Base-by-base conservation (phyloP, 2,888 invertebrate species). In the Acronicta leporina region DNA sequence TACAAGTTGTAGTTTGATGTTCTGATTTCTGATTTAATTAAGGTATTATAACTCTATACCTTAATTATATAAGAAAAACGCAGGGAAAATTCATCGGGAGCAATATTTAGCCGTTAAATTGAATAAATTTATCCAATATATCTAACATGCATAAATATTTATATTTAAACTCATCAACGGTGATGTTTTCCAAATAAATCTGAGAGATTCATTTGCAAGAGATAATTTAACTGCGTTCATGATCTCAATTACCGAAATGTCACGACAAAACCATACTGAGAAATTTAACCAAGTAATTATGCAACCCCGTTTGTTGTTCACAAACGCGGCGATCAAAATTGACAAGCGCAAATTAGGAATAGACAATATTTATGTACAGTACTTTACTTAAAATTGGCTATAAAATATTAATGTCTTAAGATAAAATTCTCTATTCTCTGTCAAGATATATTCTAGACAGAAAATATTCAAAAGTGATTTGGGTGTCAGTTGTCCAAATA, bases 381-480 rank as follows among this genome's bases (percentile, higher is more conserved):
- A 20, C 4, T 20, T 20, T 59, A 54, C 58, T 69, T 58, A 58
- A 63, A 44, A 20, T 20, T 68, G 44, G 55, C 47, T 54, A 49
- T 74, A 44, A 61, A 55, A 69, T 64, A 61, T 73, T 57, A 55
- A 72, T 66, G 56, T 60, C 41, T 61, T 49, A 47, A 25, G 27
- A 15, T n/a, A 41, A 5, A 30, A 51, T n/a, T n/a, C n/a, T n/a
- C n/a, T n/a, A n/a, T n/a, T n/a, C n/a, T n/a, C n/a, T n/a, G n/a
- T n/a, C n/a, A n/a, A n/a, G n/a, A n/a, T n/a, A 14, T 16, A 48
- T 50, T 20, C 33, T 53, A 52, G 30, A 41, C 59, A 63, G 74
- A 66, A 73, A 82, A 83, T 84, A 81, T 83, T 83, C 80, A n/a
- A n/a, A n/a, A n/a, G n/a, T n/a, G 33, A 70, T 71, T 71, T 62